Evolutionary conservation across 1,140 invertebrate genomes (phyloP).

Genomic region (Pemphigus obesinymphae): DNA sequence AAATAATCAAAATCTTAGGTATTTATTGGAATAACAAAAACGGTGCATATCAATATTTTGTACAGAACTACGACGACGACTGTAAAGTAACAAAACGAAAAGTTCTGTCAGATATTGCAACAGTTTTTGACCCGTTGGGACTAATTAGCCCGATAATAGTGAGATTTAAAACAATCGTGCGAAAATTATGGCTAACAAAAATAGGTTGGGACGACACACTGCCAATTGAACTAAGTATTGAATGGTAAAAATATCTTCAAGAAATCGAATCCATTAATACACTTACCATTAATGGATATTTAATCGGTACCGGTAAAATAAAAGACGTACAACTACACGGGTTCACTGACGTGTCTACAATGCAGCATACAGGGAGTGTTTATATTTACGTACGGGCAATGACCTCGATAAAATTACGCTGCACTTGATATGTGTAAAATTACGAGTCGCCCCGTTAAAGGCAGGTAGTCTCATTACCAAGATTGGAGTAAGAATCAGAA

Average conservation of each 20-base stretch:
- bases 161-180: background rate
- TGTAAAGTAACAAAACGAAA: no score
- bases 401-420: slow-evolving; percentile 9
- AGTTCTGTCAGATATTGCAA: background rate
- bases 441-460: slow-evolving; percentile 50
- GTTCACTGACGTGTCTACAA: background rate
- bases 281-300: slow-evolving; percentile 1
- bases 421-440: slow-evolving; percentile 48
- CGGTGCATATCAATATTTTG: no score
- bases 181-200: background rate
- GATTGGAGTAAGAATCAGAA: no score
- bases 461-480: slow-evolving; percentile 43
- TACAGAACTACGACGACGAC: no score
- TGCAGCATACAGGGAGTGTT: slow-evolving; percentile 21
- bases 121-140: no score
- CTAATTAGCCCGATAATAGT: background rate
- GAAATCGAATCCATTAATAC: slow-evolving; percentile 14
- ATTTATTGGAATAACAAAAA: no score
- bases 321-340: background rate
- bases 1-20: no score
- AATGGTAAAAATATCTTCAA: background rate
- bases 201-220: slow-evolving; percentile 5
- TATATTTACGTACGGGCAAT: slow-evolving; percentile 26
- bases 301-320: background rate
- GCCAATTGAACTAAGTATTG: background rate